These are phyloP conservation scores for Heliornis fulica DNA, from an alignment of 2,113 vertebrate species.

Conservation along the genomic window DNA sequence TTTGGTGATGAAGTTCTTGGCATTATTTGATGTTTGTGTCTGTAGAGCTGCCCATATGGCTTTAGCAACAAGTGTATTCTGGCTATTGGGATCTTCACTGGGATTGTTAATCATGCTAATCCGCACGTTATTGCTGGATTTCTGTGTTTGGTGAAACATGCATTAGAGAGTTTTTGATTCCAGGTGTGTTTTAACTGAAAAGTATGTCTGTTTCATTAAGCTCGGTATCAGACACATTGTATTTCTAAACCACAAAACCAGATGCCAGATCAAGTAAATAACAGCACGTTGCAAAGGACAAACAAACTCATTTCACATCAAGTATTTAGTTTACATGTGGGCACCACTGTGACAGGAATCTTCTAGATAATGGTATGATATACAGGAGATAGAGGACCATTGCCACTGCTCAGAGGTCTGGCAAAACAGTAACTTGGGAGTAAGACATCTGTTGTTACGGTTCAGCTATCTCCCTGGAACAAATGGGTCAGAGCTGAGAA, in stretches of 20 bases:
- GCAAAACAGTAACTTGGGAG: neutral
- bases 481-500: neutral
- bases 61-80: conserved; percentile 78
- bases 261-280: neutral
- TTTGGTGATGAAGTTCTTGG: conserved; percentile 99
- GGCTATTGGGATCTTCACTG: conserved; percentile 58
- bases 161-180: neutral
- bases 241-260: neutral
- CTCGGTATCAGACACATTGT: neutral
- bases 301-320: neutral
- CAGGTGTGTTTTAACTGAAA: neutral
- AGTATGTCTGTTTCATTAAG: neutral
- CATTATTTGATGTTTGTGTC: conserved; percentile 90
- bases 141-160: conserved; percentile 63
- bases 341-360: neutral
- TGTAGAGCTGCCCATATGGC: conserved; percentile 93
- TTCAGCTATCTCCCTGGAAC: neutral
- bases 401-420: neutral
- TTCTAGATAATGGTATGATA: neutral
- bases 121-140: conserved; percentile 90
- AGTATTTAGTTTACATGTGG: neutral
- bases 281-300: neutral
- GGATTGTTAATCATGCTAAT: conserved; percentile 94
- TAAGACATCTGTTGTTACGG: neutral
- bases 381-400: neutral